These are phyloP conservation scores for Larimichthys polyactis DNA, from an alignment of 2,113 vertebrate species.

Conservation along the genomic window DNA sequence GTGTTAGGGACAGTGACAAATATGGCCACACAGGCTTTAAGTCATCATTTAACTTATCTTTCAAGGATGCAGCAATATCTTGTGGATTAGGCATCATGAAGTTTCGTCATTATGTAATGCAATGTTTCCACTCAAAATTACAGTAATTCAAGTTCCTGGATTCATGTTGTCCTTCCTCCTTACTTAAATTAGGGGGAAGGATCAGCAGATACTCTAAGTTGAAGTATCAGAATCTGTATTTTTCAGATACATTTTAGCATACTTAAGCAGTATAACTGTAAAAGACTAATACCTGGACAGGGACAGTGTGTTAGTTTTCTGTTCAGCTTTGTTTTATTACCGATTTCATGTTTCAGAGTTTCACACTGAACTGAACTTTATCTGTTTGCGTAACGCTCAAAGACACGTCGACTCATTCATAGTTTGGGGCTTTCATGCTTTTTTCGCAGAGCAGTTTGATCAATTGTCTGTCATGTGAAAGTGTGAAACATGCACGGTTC, in stretches of 20 bases:
- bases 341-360: neutral
- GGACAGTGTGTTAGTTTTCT: neutral
- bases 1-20: neutral
- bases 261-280: neutral
- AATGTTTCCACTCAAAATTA: neutral
- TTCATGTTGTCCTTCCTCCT: neutral
- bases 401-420: neutral
- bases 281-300: neutral
- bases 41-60: neutral
- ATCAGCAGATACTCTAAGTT: neutral
- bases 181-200: neutral
- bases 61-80: neutral
- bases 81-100: neutral
- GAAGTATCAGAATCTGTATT: neutral
- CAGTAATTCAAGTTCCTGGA: neutral
- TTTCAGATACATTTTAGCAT: neutral
- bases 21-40: neutral
- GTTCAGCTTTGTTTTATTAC: neutral
- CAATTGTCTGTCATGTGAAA: neutral
- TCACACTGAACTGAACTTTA: neutral
- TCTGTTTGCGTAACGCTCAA: neutral
- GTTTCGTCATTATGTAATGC: neutral
- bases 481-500: neutral
- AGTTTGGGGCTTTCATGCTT: neutral
- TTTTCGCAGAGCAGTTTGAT: slow-evolving; percentile 11